Conservation (phyloP, 2,888 invertebrate species). For the Melanophora roralis region DNA sequence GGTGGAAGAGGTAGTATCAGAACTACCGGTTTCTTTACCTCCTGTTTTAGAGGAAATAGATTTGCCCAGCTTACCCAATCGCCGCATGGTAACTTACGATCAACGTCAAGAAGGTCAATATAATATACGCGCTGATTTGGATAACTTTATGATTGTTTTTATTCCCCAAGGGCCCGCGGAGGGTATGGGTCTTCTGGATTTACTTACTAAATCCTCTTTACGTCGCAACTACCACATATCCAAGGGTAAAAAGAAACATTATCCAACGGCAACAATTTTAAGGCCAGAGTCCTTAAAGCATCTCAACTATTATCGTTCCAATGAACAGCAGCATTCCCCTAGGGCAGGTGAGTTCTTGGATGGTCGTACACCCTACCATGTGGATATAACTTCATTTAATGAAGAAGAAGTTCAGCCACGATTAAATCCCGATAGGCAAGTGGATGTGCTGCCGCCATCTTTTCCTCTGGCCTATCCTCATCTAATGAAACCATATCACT, state of each 20-base stretch:
- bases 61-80: constrained; percentile 62
- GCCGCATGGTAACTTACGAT: constrained; percentile 77
- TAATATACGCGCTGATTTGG: constrained; percentile 85
- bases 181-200: constrained; percentile 70
- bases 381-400: constrained; percentile 79
- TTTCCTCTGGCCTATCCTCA: constrained; percentile 72
- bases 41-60: constrained; percentile 43
- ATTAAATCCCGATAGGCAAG: constrained; percentile 72
- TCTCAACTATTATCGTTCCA: constrained; percentile 53
- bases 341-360: constrained; percentile 80
- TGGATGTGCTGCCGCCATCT: constrained; percentile 75
- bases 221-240: constrained; percentile 65
- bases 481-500: constrained; percentile 73
- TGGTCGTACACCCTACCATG: constrained; percentile 83
- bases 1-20: constrained; percentile 59
- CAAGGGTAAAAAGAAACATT: constrained; percentile 67
- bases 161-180: constrained; percentile 75
- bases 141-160: constrained; percentile 85
- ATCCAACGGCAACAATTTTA: constrained; percentile 1
- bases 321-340: constrained; percentile 35
- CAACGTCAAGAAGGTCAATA: constrained; percentile 87
- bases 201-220: constrained; percentile 70
- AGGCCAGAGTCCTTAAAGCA: constrained; percentile 58
- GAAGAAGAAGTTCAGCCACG: constrained; percentile 70
- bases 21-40: constrained; percentile 57